Percentiles rank a stretch among this genome's conserved stretches.
phyloP scores from a whole-genome alignment of 2,888 invertebrate genomes.

The Thera britannica region DNA sequence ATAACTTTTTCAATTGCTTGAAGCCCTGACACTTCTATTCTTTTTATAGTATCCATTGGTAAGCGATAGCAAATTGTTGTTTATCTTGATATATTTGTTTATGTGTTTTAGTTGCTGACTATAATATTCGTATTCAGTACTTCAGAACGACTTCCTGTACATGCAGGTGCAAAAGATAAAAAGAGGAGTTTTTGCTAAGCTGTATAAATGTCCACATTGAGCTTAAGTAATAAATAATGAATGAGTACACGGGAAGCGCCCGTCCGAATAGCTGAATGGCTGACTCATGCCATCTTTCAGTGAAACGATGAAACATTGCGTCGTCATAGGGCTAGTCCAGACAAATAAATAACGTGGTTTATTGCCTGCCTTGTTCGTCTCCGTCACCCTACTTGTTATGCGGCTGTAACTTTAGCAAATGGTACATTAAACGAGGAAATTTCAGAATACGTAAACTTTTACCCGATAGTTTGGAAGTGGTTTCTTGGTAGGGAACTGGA shows the following conservation, averaged over 20 bases:
- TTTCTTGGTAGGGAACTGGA: too few relatives aligned
- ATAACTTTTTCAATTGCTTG: too few relatives aligned
- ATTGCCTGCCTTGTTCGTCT: constrained; percentile 37
- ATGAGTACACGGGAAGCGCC: constrained; percentile 54
- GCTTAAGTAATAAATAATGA: constrained; percentile 43
- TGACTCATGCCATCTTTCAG: constrained; percentile 67
- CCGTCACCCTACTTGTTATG: constrained; percentile 21
- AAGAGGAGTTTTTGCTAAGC: constrained; percentile 36
- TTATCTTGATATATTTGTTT: not conserved
- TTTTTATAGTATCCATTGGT: too few relatives aligned
- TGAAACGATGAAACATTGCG: constrained; percentile 70
- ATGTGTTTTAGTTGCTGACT: constrained; percentile 4
- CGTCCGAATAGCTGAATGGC: constrained; percentile 55
- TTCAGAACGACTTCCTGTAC: constrained; percentile 25
- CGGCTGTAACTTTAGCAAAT: constrained; percentile 8
- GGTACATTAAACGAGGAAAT: constrained; percentile 3
- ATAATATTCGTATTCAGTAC: constrained; percentile 21
- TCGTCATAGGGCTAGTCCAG: constrained; percentile 54
- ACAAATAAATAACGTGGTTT: constrained; percentile 48
- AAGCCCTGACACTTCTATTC: too few relatives aligned
- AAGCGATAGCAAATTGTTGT: too few relatives aligned
- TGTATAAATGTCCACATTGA: constrained; percentile 37
- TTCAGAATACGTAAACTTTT: not conserved
- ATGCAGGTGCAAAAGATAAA: constrained; percentile 29
- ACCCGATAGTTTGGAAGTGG: not conserved